A percentile compares a stretch with the other conserved stretches of the same genome.
Evolutionary conservation across 2,113 vertebrate species (phyloP).

Genomic region (Otus sunia): DNA sequence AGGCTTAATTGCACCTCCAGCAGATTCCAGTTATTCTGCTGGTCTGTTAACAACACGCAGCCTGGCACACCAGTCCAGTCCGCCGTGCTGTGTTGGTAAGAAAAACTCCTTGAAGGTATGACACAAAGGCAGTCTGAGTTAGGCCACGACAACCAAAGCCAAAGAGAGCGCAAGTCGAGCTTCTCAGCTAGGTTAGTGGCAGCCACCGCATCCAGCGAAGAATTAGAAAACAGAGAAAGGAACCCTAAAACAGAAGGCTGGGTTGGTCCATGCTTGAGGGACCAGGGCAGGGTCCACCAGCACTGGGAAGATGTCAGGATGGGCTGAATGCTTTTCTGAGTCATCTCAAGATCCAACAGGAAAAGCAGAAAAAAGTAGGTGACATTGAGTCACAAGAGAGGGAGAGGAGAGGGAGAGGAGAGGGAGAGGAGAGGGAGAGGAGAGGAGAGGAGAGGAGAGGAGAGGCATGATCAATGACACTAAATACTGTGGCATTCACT

Average conservation of each 20-base stretch:
- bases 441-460: too few relatives aligned
- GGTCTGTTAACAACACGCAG: constrained; percentile 42
- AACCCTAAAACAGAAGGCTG: background rate
- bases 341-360: background rate
- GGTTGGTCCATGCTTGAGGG: background rate
- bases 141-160: background rate
- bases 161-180: background rate
- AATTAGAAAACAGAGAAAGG: background rate
- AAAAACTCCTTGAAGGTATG: constrained; percentile 7
- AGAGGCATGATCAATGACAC: background rate
- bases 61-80: background rate
- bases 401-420: background rate
- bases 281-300: background rate
- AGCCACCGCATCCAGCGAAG: background rate
- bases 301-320: background rate
- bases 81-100: background rate
- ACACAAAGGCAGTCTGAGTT: background rate
- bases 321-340: background rate
- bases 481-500: background rate
- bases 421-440: too few relatives aligned
- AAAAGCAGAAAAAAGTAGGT: background rate
- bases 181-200: background rate
- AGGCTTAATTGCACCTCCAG: constrained; percentile 67
- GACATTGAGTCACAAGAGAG: background rate
- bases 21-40: constrained; percentile 67